Evolutionary conservation across 2,888 invertebrate species (phyloP), one percentile per base, ranked within the genome.

Genomic region (Crepidodera aurea): DNA sequence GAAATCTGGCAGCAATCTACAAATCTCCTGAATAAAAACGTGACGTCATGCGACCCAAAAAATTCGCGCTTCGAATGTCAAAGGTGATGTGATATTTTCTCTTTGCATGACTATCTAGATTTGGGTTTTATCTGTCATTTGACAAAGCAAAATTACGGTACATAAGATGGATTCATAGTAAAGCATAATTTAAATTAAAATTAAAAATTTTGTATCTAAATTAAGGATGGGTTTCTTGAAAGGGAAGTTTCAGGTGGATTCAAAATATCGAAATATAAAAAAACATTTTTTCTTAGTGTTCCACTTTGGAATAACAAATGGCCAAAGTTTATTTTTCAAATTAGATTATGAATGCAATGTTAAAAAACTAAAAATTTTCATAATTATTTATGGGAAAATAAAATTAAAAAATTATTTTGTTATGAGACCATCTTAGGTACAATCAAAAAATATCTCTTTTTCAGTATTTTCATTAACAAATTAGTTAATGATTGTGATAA

Each of bases 1-100:
- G 22, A 60, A 44, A 39, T 54, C 25, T 18, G 13, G 10, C 7
- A 32, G 18, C 12, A 44, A 13, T 40, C 42, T 44, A 51, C 25
- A 34, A 13, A 32, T 39, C 39, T 6, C 34, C 61, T 25, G 44
- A 51, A 48, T 13, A 32, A 55, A 51, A 60, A 50, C 66, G 61
- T 68, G 66, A 61, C 51, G 56, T 63, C 66, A 65, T 29, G 61
- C 58, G 68, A 62, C 64, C 66, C 60, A 34, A 66, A 59, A 66
- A 68, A 64, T 46, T 56, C 50, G 56, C 60, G 32, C 48, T 61
- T 58, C 51, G 51, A 67, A 67, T 67, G 67, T 69, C 64, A 65
- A 68, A 70, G 68, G 64, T 70, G 64, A 68, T 70, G 67, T 61
- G 66, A 66, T 69, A 61, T 67, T 70, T 69, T 70, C 68, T 69